Evolutionary conservation across 1,140 invertebrate species (phyloP), one percentile per base, ranked within the genome.

Genomic region (Himalopsyche phryganea): DNA sequence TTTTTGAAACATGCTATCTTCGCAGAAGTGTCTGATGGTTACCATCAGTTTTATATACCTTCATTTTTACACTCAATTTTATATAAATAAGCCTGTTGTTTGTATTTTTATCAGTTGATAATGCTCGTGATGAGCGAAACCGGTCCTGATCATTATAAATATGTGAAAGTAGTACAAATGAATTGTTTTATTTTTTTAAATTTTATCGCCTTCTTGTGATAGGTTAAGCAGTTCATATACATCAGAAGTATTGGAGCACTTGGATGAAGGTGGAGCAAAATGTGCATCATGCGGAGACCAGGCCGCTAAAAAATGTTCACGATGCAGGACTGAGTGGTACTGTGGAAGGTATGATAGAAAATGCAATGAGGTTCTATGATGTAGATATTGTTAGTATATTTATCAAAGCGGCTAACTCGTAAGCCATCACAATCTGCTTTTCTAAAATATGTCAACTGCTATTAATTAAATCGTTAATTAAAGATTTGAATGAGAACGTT

Each of bases 291-390:
- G 82, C 55, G 79, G 77, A 0, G 75, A 81, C 28, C 70, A 67
- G 19, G 80, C 81, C 0, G 71, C 69, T 50, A 80, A 82, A 66
- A 75, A 80, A 57, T 84, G 81, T 64, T 81, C 81, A 0, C 66
- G 73, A 17, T 83, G 82, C 67, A 82, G 81, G 66, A 77, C 69
- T 5, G 73, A 76, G 49, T 83, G 80, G 80, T 84, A 84, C 67
- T 84, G 81, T 66, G 75, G 77, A 40, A 77, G 77, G 77, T 79
- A 63, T 60, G 5, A 28, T 6, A 5, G 5, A 33, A 28, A 13
- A 19, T 15, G 46, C 15, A 33, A 3, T 20, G 28, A 36, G 18
- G 32, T 6, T 13, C 13, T n/a, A 19, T 11, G 40, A 20, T 35
- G 14, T 11, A 42, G 42, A 11, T 9, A 1, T 28, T 40, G 32